phyloP scores from a whole-genome alignment of 2,113 vertebrate species.

The Amphiprion percula region DNA sequence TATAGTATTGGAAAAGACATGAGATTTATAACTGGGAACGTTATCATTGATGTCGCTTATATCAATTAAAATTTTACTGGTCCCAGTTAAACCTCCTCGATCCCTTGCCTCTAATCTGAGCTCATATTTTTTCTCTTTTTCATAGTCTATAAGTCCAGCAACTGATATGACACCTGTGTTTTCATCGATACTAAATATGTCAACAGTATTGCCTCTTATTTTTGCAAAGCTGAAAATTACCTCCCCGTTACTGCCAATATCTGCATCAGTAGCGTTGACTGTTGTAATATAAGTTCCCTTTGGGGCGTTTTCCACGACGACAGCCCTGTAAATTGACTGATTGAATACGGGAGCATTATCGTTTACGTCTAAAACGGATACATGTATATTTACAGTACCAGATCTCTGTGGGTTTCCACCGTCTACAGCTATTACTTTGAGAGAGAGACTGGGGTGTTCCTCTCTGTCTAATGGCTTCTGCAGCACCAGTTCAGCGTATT shows the following conservation, averaged over 20 bases:
- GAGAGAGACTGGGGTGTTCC: conserved; percentile 40
- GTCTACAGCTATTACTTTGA: conserved; percentile 81
- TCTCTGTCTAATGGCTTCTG: conserved; percentile 78
- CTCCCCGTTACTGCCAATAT: conserved; percentile 73
- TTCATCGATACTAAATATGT: conserved; percentile 55
- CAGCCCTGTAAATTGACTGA: conserved; percentile 74
- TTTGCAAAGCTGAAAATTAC: conserved; percentile 44
- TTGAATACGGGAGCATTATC: conserved; percentile 67
- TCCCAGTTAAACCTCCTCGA: conserved; percentile 47
- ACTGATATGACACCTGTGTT: conserved; percentile 46
- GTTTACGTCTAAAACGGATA: conserved; percentile 57
- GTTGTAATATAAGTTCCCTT: conserved; percentile 73
- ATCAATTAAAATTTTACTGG: conserved; percentile 67
- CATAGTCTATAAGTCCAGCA: conserved; percentile 47
- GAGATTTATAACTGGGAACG: conserved; percentile 72
- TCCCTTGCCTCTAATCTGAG: conserved; percentile 70
- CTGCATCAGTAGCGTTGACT: conserved; percentile 80
- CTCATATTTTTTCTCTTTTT: conserved; percentile 56
- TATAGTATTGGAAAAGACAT: conserved; percentile 60
- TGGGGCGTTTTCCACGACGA: conserved; percentile 75
- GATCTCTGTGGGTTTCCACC: conserved; percentile 81
- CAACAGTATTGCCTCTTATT: not conserved
- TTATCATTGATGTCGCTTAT: conserved; percentile 76
- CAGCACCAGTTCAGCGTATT: conserved; percentile 66
- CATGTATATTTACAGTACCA: conserved; percentile 76